Evolutionary conservation across 30 jellyfish, hydroid and myxozoan species (phyloP).

Genomic region (Turritopsis rubra): DNA sequence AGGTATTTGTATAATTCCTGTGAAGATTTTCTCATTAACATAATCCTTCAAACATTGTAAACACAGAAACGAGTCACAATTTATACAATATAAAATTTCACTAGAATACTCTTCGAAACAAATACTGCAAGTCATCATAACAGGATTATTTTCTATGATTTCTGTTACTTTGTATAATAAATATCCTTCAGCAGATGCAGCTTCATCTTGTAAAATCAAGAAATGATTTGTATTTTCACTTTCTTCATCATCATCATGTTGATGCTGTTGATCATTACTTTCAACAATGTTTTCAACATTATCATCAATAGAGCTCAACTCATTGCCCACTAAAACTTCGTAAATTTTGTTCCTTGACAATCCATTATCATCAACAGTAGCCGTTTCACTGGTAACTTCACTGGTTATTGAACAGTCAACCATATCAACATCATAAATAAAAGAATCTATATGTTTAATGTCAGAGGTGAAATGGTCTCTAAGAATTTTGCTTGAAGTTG

Average conservation of each 20-base stretch:
- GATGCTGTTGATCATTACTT: not conserved
- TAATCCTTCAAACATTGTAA: not conserved
- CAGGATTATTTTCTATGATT: not conserved
- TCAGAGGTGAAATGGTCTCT: not conserved
- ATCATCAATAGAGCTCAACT: not conserved
- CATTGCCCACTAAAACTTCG: not conserved
- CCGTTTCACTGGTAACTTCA: not conserved
- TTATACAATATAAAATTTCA: not conserved
- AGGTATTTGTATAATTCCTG: not conserved
- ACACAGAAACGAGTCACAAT: not conserved
- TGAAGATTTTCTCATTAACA: not conserved
- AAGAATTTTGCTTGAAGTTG: not conserved
- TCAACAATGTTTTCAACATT: not conserved
- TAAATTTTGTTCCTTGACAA: not conserved
- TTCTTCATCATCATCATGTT: not conserved
- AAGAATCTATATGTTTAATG: not conserved
- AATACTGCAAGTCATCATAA: not conserved
- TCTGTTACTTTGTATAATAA: not conserved
- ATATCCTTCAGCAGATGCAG: conserved; percentile 8
- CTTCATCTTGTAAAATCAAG: not conserved
- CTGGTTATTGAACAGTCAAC: not conserved
- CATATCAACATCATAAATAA: not conserved
- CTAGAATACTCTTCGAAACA: not conserved
- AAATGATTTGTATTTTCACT: not conserved
- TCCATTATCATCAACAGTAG: not conserved